Conservation (phyloP, 2,797 vertebrate genomes). For the Podargus strigoides region DNA sequence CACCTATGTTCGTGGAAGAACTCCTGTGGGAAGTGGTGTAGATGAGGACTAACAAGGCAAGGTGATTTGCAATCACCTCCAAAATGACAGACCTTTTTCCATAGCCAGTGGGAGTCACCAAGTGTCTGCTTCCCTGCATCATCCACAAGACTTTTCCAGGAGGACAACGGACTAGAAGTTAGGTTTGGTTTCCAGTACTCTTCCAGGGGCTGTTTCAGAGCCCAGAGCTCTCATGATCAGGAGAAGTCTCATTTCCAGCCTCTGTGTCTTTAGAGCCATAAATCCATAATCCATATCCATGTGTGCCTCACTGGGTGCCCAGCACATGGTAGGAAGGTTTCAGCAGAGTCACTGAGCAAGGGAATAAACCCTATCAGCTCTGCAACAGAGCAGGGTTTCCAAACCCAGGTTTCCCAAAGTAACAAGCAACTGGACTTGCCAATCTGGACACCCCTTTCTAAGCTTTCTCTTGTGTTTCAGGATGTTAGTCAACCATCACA, state of each 20-base stretch:
- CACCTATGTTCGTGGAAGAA: neutral
- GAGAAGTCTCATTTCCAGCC: neutral
- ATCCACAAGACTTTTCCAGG: neutral
- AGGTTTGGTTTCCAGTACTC: neutral
- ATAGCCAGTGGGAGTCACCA: neutral
- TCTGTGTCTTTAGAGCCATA: neutral
- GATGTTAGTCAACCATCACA: constrained; percentile 10
- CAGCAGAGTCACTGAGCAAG: neutral
- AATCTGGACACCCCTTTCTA: neutral
- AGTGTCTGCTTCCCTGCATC: neutral
- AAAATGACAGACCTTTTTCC: neutral
- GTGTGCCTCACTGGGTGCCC: neutral
- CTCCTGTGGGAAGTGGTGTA: neutral
- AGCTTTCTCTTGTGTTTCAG: neutral
- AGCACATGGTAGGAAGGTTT: neutral
- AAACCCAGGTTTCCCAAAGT: neutral
- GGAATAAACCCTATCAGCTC: neutral
- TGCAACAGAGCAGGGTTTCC: neutral
- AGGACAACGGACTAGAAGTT: neutral
- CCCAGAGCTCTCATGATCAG: neutral
- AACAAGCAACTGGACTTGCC: neutral
- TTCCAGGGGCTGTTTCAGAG: neutral
- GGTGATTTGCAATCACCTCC: neutral
- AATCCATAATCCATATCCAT: neutral
- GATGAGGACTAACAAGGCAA: neutral